Percentiles rank a stretch among this genome's conserved stretches.
Conservation (phyloP, 2,113 vertebrate species). For the Prietella phreatophila region DNA sequence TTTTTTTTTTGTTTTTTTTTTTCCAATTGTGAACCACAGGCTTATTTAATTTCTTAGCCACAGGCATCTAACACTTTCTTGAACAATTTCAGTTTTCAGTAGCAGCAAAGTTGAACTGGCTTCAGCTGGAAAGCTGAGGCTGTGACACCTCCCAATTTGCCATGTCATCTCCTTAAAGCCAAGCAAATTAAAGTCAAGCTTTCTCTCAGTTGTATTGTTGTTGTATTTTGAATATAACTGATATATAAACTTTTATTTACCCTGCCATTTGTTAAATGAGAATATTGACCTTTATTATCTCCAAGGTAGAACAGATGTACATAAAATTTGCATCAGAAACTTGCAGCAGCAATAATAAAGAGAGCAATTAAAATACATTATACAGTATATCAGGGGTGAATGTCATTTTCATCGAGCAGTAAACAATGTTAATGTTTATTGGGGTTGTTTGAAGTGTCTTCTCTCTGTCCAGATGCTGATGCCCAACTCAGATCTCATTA, state of each 20-base stretch:
- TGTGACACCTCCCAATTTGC: not conserved
- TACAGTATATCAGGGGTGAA: not conserved
- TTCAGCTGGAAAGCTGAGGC: not conserved
- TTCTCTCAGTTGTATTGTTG: not conserved
- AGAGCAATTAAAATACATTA: not conserved
- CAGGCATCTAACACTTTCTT: not conserved
- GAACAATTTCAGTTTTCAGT: not conserved
- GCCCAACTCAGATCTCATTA: constrained; percentile 22
- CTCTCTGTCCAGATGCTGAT: not conserved
- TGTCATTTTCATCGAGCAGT: not conserved
- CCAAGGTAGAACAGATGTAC: not conserved
- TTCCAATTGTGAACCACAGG: not conserved
- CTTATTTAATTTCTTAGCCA: not conserved
- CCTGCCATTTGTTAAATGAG: not conserved
- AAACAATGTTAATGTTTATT: not conserved
- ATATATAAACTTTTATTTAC: not conserved
- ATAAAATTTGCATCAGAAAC: not conserved
- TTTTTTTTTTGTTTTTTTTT: not conserved
- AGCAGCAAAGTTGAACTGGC: not conserved
- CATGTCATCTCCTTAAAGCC: not conserved
- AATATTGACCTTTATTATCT: constrained; percentile 11
- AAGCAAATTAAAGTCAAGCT: not conserved
- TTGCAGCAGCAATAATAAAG: not conserved
- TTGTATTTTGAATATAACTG: not conserved
- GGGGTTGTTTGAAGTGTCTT: not conserved